phyloP scores from a whole-genome alignment of 2,888 invertebrate genomes.

The Barypeithes pellucidus region DNA sequence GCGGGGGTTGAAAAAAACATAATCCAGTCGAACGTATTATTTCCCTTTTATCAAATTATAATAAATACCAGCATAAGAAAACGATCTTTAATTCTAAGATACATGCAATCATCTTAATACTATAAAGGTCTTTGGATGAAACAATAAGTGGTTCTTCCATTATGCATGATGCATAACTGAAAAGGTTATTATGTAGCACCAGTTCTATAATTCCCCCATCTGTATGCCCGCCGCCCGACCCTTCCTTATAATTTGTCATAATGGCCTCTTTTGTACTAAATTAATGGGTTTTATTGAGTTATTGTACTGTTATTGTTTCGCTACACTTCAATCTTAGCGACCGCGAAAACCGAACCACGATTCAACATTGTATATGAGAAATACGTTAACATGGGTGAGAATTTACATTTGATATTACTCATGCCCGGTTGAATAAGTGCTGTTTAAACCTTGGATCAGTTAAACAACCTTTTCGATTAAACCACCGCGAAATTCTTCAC shows the following conservation, averaged over 20 bases:
- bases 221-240: slow-evolving; percentile 26
- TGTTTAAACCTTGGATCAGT: too few species aligned
- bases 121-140: slow-evolving; percentile 1
- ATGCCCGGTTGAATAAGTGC: too few species aligned
- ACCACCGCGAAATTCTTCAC: too few species aligned
- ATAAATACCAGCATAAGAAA: background rate
- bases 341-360: background rate
- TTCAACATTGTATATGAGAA: too few species aligned
- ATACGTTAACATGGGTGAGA: too few species aligned
- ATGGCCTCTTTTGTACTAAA: slow-evolving; percentile 38
- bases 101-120: slow-evolving; percentile 6
- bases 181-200: slow-evolving; percentile 20
- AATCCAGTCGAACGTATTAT: too few species aligned
- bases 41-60: too few species aligned
- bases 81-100: background rate
- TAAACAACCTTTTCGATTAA: too few species aligned
- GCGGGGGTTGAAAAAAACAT: too few species aligned
- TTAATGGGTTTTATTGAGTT: slow-evolving; percentile 34
- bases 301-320: slow-evolving; percentile 22
- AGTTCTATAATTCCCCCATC: slow-evolving; percentile 23
- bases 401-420: too few species aligned
- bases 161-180: slow-evolving; percentile 19
- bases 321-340: slow-evolving; percentile 15
- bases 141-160: slow-evolving; percentile 25
- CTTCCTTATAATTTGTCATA: slow-evolving; percentile 40